Conservation (phyloP, 2,888 invertebrate genomes). For the Lasioglossum morio region DNA sequence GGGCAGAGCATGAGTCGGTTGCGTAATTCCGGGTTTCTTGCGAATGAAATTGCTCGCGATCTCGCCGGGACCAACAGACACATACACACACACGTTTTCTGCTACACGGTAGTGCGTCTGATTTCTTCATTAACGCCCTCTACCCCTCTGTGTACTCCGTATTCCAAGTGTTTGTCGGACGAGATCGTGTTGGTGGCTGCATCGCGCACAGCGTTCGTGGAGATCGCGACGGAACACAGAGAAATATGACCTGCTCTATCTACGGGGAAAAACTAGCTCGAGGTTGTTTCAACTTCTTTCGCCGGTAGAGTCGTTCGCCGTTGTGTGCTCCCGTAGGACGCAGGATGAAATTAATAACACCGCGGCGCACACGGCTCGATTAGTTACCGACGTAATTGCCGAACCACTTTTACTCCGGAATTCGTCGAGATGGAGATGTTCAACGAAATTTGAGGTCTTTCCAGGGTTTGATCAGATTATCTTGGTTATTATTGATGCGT, state of each 20-base stretch:
- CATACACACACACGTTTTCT: slow-evolving; percentile 30
- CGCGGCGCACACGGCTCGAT: neutral
- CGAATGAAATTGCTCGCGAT: slow-evolving; percentile 58
- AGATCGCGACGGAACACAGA: neutral
- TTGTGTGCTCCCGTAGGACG: neutral
- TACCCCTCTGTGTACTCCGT: neutral
- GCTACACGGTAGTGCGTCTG: slow-evolving; percentile 12
- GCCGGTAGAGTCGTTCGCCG: neutral
- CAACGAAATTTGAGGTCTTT: neutral
- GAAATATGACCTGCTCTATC: slow-evolving; percentile 1
- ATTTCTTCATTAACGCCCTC: slow-evolving; percentile 54
- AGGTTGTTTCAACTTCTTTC: neutral
- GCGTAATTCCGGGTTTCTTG: slow-evolving; percentile 65
- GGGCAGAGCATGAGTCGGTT: slow-evolving; percentile 50
- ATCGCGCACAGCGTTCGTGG: neutral
- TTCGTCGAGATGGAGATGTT: neutral
- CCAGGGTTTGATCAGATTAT: neutral
- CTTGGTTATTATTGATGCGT: neutral
- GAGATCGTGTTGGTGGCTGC: neutral
- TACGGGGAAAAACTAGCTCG: neutral
- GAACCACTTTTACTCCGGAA: neutral
- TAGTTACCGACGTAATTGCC: neutral
- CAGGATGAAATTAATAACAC: neutral
- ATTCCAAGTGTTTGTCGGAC: neutral
- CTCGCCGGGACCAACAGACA: slow-evolving; percentile 18